Percentiles rank a stretch among this genome's conserved stretches.
phyloP scores from a whole-genome alignment of 2,113 vertebrate species.

The Periophthalmodon schlosseri region DNA sequence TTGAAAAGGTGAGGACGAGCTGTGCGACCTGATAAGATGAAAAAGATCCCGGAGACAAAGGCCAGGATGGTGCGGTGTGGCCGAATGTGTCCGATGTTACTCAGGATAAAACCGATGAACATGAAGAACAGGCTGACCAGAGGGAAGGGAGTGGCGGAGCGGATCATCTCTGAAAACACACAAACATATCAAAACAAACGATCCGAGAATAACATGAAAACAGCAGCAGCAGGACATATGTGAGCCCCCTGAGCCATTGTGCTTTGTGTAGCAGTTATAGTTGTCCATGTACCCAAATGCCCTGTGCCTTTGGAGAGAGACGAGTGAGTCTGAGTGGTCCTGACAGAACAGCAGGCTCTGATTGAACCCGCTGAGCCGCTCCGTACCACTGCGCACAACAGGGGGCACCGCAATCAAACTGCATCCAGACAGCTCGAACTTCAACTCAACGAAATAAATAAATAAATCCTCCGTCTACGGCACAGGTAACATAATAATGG shows the following conservation, averaged over 20 bases:
- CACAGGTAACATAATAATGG: background rate
- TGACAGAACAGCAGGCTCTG: slow-evolving; percentile 8
- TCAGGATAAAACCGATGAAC: slow-evolving; percentile 96
- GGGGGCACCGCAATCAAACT: background rate
- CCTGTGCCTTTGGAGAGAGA: background rate
- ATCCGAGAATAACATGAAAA: background rate
- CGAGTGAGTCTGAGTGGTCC: slow-evolving; percentile 1
- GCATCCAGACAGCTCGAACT: background rate
- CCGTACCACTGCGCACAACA: background rate
- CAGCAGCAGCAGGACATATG: background rate
- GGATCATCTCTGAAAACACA: slow-evolving; percentile 88
- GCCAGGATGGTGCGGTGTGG: slow-evolving; percentile 94
- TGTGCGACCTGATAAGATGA: slow-evolving; percentile 89
- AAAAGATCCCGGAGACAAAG: slow-evolving; percentile 97
- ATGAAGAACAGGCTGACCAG: slow-evolving; percentile 98
- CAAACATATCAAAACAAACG: background rate
- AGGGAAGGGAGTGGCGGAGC: slow-evolving; percentile 93
- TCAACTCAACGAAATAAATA: background rate
- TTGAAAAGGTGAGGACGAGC: background rate
- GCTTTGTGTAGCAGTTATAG: background rate
- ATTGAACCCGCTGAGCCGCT: background rate
- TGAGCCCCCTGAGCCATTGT: background rate
- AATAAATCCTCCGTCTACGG: background rate
- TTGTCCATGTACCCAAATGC: background rate
- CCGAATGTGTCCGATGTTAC: slow-evolving; percentile 92